Conservation (phyloP, 2,113 vertebrate genomes). For the Limnothrissa miodon region DNA sequence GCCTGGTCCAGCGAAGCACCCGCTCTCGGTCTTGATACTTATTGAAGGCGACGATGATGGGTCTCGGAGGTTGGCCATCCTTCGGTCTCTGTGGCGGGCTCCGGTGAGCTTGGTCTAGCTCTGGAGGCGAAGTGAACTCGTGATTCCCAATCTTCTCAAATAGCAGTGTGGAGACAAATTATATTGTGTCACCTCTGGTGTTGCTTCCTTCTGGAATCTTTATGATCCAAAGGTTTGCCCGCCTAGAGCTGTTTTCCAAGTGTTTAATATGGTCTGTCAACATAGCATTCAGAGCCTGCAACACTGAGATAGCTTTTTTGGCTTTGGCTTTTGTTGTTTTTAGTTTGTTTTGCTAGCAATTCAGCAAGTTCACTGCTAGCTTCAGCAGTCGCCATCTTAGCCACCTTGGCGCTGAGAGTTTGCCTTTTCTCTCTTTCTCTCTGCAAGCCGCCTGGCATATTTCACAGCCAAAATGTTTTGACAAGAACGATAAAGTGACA, state of each 20-base stretch:
- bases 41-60: neutral
- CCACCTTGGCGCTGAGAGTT: neutral
- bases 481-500: no score
- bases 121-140: neutral
- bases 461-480: no score
- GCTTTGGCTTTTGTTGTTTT: neutral
- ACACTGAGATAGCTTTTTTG: neutral
- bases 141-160: neutral
- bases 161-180: neutral
- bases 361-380: neutral
- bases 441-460: no score
- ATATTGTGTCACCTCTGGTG: neutral
- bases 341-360: neutral
- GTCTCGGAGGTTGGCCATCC: neutral
- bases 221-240: neutral
- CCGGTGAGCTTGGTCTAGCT: neutral
- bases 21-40: neutral
- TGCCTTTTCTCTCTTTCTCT: neutral
- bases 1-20: neutral
- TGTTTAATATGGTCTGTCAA: neutral
- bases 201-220: neutral
- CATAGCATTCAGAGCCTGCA: neutral
- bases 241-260: neutral
- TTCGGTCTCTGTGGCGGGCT: neutral
- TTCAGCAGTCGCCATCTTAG: neutral